Conservation (phyloP, 2,113 vertebrate genomes). For the Leptosomus discolor region DNA sequence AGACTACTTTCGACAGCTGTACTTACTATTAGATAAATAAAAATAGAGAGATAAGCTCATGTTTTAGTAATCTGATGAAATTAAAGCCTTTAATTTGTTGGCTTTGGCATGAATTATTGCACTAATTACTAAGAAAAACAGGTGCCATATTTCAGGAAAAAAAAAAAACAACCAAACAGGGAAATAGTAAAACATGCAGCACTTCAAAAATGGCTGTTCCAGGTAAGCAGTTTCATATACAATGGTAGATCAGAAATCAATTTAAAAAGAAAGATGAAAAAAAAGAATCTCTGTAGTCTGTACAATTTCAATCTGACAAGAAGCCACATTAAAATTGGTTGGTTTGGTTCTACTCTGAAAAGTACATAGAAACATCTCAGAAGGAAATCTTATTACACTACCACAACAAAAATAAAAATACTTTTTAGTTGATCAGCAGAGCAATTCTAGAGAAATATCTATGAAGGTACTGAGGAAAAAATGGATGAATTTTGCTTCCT, state of each 20-base stretch:
- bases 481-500: background rate
- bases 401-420: background rate
- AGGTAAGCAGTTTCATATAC: background rate
- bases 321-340: background rate
- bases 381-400: background rate
- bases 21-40: background rate
- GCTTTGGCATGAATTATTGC: background rate
- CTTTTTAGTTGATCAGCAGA: background rate
- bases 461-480: background rate
- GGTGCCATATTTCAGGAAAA: background rate
- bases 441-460: background rate
- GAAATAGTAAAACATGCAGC: background rate
- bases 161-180: background rate
- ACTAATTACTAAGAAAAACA: background rate
- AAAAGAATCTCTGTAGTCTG: background rate
- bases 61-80: background rate
- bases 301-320: background rate
- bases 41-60: background rate
- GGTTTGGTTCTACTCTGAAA: background rate
- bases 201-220: background rate
- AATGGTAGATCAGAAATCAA: background rate
- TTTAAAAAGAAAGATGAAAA: background rate
- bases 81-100: background rate
- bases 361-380: background rate
- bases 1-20: background rate